Evolutionary conservation across 2,797 vertebrate genomes (phyloP), one percentile per base, ranked within the genome.

Genomic region (Coracias cyanogaster): DNA sequence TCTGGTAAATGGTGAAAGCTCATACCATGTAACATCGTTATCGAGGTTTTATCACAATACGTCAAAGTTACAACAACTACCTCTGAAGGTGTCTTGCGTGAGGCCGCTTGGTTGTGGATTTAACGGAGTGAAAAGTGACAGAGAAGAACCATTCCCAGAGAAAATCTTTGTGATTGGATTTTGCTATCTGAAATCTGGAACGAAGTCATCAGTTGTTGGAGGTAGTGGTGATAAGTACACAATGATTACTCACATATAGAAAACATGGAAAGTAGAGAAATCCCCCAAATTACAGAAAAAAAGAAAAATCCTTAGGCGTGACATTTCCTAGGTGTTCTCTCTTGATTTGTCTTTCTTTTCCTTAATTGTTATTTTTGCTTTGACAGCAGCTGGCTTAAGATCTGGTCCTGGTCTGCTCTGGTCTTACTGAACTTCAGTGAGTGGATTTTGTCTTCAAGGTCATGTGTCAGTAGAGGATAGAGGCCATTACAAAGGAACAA

Each of bases 1-100:
- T 95, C 97, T 96, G 93, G 91, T 37, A 89, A 93, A 87, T 73
- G 80, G 89, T 93, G 97, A 96, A 86, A 91, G 82, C 94, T 89
- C 93, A 43, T 77, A 93, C 96, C 96, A 95, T 93, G 61, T 82
- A 95, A 91, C 86, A 54, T 91, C 24, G n/a, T 82, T 5, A 79
- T 49, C 64, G 35, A 92, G 82, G 65, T 79, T 84, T 85, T 41
- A 89, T 82, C 96, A 96, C 96, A 67, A 54, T 46, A 93, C 77
- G 62, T 67, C 93, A 45, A 74, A 73, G 80, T 72, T 67, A 93
- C 94, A 76, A 37, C 45, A 39, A 48, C 66, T 92, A 65, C 37
- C 83, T 92, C 94, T 28, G 45, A 60, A 18, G 3, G 2, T 55
- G 43, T 79, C n/a, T 49, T 7, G 1, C 10, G 10, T 21, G 92